These are phyloP conservation scores for Drosophila neonasuta DNA, from an alignment of 2,888 invertebrate genomes.

Conservation along the genomic window DNA sequence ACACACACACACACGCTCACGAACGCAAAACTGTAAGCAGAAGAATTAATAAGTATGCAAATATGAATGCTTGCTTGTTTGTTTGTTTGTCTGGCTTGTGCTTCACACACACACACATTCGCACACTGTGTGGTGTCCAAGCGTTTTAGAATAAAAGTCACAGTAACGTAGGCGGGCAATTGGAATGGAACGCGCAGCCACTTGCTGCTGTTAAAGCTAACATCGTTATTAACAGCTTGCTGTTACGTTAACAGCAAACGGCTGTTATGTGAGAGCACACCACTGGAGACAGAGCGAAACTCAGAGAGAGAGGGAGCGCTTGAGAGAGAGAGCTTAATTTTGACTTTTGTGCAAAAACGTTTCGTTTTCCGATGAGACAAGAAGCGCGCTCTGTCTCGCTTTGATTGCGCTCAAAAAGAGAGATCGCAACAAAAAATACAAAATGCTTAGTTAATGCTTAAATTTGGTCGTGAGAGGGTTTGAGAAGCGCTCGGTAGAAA, in stretches of 20 bases:
- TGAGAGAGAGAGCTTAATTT: constrained; percentile 12
- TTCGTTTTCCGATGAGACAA: constrained; percentile 4
- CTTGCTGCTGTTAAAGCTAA: constrained; percentile 57
- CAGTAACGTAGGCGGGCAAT: constrained; percentile 23
- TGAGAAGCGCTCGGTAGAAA: constrained; percentile 10
- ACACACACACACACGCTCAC: constrained; percentile 13
- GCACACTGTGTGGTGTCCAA: constrained; percentile 12
- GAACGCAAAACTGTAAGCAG: constrained; percentile 21
- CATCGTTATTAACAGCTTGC: constrained; percentile 6
- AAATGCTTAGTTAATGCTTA: constrained; percentile 47
- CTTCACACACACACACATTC: neutral
- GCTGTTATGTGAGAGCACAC: constrained; percentile 3
- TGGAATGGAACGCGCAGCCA: constrained; percentile 51
- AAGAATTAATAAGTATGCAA: constrained; percentile 39
- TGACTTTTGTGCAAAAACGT: constrained; percentile 9
- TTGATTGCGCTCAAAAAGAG: constrained; percentile 24
- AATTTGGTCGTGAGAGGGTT: constrained; percentile 33
- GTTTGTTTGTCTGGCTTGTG: constrained; percentile 17
- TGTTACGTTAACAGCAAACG: constrained; percentile 6
- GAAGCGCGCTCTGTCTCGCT: constrained; percentile 10
- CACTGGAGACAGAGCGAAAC: neutral
- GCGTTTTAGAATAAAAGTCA: constrained; percentile 47
- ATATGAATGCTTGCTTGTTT: constrained; percentile 38
- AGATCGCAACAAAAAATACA: constrained; percentile 34
- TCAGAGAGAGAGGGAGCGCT: constrained; percentile 10